Conservation (phyloP, 2,113 vertebrate species). For the Peromyscus polionotus region DNA sequence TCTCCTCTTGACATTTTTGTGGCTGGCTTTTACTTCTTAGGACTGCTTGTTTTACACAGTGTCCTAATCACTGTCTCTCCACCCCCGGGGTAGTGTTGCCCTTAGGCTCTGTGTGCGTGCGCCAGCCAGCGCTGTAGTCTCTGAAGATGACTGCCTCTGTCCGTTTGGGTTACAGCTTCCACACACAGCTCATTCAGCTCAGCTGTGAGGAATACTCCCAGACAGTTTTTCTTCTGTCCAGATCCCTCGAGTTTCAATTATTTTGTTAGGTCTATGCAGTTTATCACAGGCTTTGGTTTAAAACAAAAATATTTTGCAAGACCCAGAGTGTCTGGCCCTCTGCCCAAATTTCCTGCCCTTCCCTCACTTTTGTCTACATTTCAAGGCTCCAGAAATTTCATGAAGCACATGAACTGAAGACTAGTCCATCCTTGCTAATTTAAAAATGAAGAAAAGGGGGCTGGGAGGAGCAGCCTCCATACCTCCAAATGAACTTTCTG, state of each 20-base stretch:
- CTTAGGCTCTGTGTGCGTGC: neutral
- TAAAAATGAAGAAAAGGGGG: neutral
- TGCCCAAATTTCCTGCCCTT: neutral
- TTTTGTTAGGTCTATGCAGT: neutral
- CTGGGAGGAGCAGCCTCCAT: neutral
- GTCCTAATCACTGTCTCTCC: neutral
- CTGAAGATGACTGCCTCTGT: neutral
- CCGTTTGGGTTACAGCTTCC: neutral
- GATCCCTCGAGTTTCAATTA: neutral
- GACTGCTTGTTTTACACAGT: neutral
- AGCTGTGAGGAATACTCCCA: neutral
- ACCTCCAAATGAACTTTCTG: neutral
- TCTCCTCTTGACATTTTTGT: neutral
- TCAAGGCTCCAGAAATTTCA: slow-evolving; percentile 19
- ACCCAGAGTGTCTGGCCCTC: neutral
- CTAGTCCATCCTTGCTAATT: neutral
- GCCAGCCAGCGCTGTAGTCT: fast-evolving
- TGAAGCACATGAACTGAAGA: neutral
- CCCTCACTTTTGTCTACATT: neutral
- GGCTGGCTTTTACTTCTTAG: neutral
- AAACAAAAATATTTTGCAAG: slow-evolving; percentile 2
- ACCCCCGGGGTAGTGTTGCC: neutral
- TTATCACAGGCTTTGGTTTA: neutral
- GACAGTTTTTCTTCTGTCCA: neutral
- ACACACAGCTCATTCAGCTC: neutral